Evolutionary conservation across 2,888 invertebrate genomes (phyloP), one percentile per base, ranked within the genome.

Genomic region (Trachelus troglodyta): DNA sequence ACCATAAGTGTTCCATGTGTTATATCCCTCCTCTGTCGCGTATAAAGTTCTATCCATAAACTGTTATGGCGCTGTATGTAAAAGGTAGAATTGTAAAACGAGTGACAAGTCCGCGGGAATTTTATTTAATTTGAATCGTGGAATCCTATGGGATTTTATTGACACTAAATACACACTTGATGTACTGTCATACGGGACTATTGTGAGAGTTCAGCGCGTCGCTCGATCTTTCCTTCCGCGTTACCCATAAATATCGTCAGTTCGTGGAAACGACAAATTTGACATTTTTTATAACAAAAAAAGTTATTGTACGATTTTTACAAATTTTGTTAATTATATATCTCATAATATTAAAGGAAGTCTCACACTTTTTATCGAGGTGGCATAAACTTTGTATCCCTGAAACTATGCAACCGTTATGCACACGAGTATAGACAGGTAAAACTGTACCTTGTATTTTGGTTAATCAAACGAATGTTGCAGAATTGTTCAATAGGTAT

Each of bases 111-210:
- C 79, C 34, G 78, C 71, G 77, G 74, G 77, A 79, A 80, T 78
- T 78, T 76, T 79, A 76, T 81, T 82, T 81, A 84, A 81, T 79
- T 81, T 76, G 23, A 75, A 75, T 56, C 40, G 34, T 69, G 79
- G 77, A 81, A 81, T 84, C 79, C 2, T 79, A 79, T 74, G 79
- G 77, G 82, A 78, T 78, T 85, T 84, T 83, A 85, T 85, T 76
- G 84, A 83, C 75, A 79, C 78, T 82, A 85, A 85, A 85, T 79
- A 34, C 30, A 35, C 69, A 69, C 69, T 75, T 75, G 69, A 40
- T 34, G 40, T 69, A 40, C 56, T 71, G 69, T 33, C 40, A 40
- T 6, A 40, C 0, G 40, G 15, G 40, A 15, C 15, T 15, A 6
- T 15, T 15, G 6, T 15, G 1, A 40, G 6, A 56, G 23, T 56